phyloP scores from a whole-genome alignment of 2,797 vertebrate genomes.

The Brachyrhaphis roseni region DNA sequence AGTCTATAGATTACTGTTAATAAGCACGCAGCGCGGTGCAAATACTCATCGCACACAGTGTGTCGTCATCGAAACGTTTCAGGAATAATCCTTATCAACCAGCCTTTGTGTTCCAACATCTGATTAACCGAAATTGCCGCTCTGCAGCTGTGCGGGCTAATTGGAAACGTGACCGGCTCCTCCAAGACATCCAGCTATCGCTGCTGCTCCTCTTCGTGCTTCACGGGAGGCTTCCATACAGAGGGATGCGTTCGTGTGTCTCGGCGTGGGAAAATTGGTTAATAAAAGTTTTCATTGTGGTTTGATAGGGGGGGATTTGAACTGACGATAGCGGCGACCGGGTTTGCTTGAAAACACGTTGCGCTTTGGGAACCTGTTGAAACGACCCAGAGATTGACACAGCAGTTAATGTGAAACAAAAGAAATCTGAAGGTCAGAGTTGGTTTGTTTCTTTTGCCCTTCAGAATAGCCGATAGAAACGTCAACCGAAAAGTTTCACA shows the following conservation, averaged over 20 bases:
- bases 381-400: not conserved
- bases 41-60: slow-evolving; percentile 71
- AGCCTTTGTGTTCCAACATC: slow-evolving; percentile 85
- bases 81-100: slow-evolving; percentile 87
- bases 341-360: too few relatives aligned
- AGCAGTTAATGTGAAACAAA: not conserved
- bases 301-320: not conserved
- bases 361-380: not conserved
- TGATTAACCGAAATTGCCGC: slow-evolving; percentile 80
- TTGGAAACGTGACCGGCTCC: slow-evolving; percentile 88
- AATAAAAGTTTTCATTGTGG: not conserved
- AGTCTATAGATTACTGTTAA: slow-evolving; percentile 71
- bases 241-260: slow-evolving; percentile 3
- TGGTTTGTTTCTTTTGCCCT: not conserved
- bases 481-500: not conserved
- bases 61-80: slow-evolving; percentile 85
- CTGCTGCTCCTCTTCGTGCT: slow-evolving; percentile 57
- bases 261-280: not conserved
- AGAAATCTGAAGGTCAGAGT: not conserved
- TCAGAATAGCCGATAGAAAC: not conserved
- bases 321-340: not conserved
- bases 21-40: slow-evolving; percentile 56
- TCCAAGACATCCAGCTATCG: slow-evolving; percentile 75
- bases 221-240: slow-evolving; percentile 24
- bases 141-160: slow-evolving; percentile 85